Percentiles rank a stretch among this genome's conserved stretches.
These are phyloP conservation scores for Aporophyla nigra DNA, from an alignment of 2,888 invertebrate species.

Conservation along the genomic window DNA sequence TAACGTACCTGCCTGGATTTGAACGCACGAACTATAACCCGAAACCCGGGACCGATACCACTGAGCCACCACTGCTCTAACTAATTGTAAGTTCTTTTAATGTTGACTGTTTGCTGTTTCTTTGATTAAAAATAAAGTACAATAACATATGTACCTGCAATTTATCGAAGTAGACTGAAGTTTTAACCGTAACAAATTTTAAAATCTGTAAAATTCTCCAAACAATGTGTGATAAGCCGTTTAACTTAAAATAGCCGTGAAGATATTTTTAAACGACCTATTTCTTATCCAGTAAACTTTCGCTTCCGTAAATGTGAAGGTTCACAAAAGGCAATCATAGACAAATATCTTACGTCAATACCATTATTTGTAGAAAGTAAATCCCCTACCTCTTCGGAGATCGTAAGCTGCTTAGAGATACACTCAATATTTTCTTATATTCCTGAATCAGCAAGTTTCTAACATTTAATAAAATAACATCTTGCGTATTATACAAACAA, in stretches of 20 bases:
- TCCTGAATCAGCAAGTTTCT: slow-evolving; percentile 35
- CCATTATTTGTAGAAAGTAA: slow-evolving; percentile 42
- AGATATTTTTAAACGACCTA: not conserved
- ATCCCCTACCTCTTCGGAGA: slow-evolving; percentile 32
- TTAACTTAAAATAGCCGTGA: not conserved
- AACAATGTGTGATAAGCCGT: not conserved
- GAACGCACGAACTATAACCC: too few relatives aligned
- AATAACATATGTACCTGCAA: too few relatives aligned
- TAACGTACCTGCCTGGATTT: too few relatives aligned
- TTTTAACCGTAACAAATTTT: too few relatives aligned
- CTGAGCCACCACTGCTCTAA: too few relatives aligned
- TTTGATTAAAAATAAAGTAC: not conserved
- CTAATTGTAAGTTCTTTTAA: not conserved
- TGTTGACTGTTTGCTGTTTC: not conserved
- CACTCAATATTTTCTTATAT: slow-evolving; percentile 37
- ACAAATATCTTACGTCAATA: slow-evolving; percentile 40
- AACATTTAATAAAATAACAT: slow-evolving; percentile 35
- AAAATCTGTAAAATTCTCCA: too few relatives aligned
- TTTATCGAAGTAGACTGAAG: too few relatives aligned
- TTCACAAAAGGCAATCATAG: slow-evolving; percentile 51
- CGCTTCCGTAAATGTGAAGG: slow-evolving; percentile 11
- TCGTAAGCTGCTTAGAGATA: slow-evolving; percentile 52
- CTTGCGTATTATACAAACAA: slow-evolving; percentile 12
- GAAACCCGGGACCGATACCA: too few relatives aligned
- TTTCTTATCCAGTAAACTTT: slow-evolving; percentile 1